Evolutionary conservation across 2,797 vertebrate genomes (phyloP), one percentile per base, ranked within the genome.

Genomic region (Chloroceryle amazona): DNA sequence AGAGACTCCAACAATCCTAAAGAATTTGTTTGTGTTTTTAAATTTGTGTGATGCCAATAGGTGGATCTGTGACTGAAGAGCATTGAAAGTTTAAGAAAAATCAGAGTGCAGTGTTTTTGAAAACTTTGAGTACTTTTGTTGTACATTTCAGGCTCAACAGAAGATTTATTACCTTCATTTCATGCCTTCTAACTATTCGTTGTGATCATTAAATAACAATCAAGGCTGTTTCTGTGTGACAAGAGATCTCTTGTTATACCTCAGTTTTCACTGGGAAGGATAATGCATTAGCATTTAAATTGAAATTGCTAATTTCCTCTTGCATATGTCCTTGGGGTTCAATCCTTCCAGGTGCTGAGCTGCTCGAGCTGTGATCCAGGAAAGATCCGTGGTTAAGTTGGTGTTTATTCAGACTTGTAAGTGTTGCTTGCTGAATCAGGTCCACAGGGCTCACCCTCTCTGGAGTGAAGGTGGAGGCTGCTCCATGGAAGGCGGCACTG

Each of bases 121-220:
- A 79, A 95, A 85, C 57, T 75, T 80, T 1, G 13, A 57, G 31
- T 72, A 52, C 61, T 97, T 93, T 23, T 14, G 9, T 75, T 67
- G 54, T 49, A 88, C 86, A 65, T 68, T 86, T 74, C 58, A 84
- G 35, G 35, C 70, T 79, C 58, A 79, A n/a, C 16, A 9, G 65
- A 95, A 91, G 89, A 96, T 93, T 86, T 96, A 97, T 94, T 96
- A 84, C 51, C 81, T 94, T 94, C 62, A 84, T 95, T 94, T 95
- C 78, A 72, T 94, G 93, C 76, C 93, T 95, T 92, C 91, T 66
- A 90, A 70, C 75, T 82, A 26, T 70, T 89, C 0, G 0, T 90
- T 90, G 74, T 90, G 86, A 92, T 94, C 78, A 81, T 92, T 95
- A 95, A 95, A 84, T 90, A 96, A 89, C 91, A 95, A 89, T 93